These are phyloP conservation scores for Lordiphosa mommai DNA, from an alignment of 1,140 invertebrate genomes.

Conservation along the genomic window DNA sequence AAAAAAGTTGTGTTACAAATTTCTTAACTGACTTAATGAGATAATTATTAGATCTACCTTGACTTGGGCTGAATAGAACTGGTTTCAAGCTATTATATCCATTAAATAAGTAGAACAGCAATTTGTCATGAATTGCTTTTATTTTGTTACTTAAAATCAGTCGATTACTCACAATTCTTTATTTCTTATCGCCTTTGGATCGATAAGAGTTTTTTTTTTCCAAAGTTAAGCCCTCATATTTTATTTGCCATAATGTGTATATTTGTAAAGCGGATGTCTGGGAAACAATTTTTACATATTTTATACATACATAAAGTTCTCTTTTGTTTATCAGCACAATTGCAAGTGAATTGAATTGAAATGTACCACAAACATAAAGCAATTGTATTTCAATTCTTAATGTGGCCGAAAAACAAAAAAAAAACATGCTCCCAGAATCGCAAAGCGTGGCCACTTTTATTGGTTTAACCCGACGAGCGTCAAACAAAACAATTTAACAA, in stretches of 20 bases:
- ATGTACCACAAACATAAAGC: conserved; percentile 5
- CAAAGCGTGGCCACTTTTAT: conserved; percentile 61
- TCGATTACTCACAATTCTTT: too few species aligned
- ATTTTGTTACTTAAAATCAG: too few species aligned
- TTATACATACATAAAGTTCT: background rate
- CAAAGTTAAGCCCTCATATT: too few species aligned
- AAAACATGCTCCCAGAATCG: conserved; percentile 23
- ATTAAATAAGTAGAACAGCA: background rate
- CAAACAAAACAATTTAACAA: conserved; percentile 64
- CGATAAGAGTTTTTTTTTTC: too few species aligned
- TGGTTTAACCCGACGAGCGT: conserved; percentile 37
- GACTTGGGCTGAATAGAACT: conserved; percentile 10
- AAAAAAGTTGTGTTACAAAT: too few species aligned
- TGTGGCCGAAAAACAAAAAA: conserved; percentile 16
- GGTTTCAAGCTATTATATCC: conserved; percentile 9
- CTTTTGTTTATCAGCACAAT: conserved; percentile 33
- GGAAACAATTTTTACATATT: too few species aligned
- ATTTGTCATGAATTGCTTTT: background rate
- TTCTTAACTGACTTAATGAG: background rate
- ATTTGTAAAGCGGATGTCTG: too few species aligned
- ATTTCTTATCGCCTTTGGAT: too few species aligned
- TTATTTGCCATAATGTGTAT: too few species aligned
- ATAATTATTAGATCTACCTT: background rate
- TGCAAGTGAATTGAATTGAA: conserved; percentile 39
- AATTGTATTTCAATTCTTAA: conserved; percentile 21